Percentiles rank a stretch among this genome's conserved stretches.
Evolutionary conservation across 2,888 invertebrate genomes (phyloP).

Genomic region (Gortyna flavago): DNA sequence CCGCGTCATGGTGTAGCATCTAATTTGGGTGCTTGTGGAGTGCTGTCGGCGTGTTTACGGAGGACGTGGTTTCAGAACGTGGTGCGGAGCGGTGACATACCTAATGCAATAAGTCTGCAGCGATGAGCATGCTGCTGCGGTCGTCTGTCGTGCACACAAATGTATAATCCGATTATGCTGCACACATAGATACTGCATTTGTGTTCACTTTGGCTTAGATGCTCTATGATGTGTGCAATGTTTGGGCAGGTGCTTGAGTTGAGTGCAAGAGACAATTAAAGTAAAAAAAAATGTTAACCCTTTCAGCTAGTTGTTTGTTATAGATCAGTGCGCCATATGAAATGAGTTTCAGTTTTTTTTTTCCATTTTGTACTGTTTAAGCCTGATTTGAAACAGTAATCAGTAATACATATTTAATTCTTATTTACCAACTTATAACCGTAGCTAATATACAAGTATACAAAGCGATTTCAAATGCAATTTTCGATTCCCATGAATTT

Average conservation of each 20-base stretch:
- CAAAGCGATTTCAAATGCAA: conserved; percentile 36
- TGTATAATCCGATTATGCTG: conserved; percentile 48
- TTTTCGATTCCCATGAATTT: conserved; percentile 45
- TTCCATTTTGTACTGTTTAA: neutral
- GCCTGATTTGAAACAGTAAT: too few relatives aligned
- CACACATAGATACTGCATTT: conserved; percentile 23
- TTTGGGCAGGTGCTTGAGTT: neutral
- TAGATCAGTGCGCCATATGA: neutral
- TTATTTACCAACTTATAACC: neutral
- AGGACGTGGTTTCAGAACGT: conserved; percentile 15
- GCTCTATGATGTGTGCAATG: neutral
- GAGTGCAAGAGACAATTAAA: too few relatives aligned
- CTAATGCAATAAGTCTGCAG: conserved; percentile 64
- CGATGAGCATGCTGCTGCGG: conserved; percentile 44
- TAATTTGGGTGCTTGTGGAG: conserved; percentile 61
- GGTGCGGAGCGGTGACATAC: conserved; percentile 42
- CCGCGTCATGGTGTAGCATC: conserved; percentile 40
- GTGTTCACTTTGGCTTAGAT: conserved; percentile 20
- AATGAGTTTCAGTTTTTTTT: neutral
- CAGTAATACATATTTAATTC: neutral
- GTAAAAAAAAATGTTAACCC: neutral
- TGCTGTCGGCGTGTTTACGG: conserved; percentile 53
- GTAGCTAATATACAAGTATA: neutral
- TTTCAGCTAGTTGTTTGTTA: neutral
- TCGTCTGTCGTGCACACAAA: conserved; percentile 45